Evolutionary conservation across 92 coral and sea anemone genomes (phyloP).

Genomic region (Hydrozoanthus gracilis): DNA sequence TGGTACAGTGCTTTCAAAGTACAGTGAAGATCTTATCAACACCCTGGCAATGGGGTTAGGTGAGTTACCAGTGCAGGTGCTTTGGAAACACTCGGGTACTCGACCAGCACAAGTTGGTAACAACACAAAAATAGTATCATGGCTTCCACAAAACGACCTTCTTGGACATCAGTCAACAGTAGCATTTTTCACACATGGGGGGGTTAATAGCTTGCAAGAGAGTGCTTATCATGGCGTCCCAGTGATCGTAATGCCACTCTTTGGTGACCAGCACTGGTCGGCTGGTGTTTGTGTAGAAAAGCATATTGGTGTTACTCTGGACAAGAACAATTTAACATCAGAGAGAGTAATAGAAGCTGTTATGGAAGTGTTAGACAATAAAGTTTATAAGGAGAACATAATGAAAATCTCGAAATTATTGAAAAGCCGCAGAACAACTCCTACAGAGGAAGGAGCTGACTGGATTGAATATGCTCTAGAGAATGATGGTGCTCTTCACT

Average conservation of each 20-base stretch:
- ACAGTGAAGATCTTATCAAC: slow-evolving; percentile 15
- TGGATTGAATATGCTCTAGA: slow-evolving; percentile 60
- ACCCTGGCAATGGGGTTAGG: slow-evolving; percentile 49
- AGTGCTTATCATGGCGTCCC: slow-evolving; percentile 55
- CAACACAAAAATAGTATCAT: slow-evolving; percentile 50
- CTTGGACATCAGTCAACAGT: slow-evolving; percentile 50
- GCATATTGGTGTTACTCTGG: slow-evolving; percentile 50
- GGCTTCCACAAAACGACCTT: slow-evolving; percentile 57
- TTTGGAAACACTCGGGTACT: slow-evolving; percentile 52
- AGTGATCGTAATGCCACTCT: slow-evolving; percentile 45
- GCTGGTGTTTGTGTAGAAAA: slow-evolving; percentile 31
- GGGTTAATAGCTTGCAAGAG: slow-evolving; percentile 51
- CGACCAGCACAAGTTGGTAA: slow-evolving; percentile 15
- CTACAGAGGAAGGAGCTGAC: slow-evolving; percentile 60
- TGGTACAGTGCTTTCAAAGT: slow-evolving; percentile 52
- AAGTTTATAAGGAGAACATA: slow-evolving; percentile 38
- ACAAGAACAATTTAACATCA: slow-evolving; percentile 30
- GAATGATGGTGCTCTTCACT: slow-evolving; percentile 54
- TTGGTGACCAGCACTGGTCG: slow-evolving; percentile 50
- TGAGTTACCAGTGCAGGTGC: slow-evolving; percentile 42
- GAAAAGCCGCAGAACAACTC: slow-evolving; percentile 46
- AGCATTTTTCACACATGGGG: slow-evolving; percentile 53
- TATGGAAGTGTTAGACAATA: slow-evolving; percentile 46
- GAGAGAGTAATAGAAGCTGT: slow-evolving; percentile 24
- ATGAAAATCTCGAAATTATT: slow-evolving; percentile 30